Conservation (phyloP, 2,888 invertebrate species). For the Drosophila hawaiiensis region DNA sequence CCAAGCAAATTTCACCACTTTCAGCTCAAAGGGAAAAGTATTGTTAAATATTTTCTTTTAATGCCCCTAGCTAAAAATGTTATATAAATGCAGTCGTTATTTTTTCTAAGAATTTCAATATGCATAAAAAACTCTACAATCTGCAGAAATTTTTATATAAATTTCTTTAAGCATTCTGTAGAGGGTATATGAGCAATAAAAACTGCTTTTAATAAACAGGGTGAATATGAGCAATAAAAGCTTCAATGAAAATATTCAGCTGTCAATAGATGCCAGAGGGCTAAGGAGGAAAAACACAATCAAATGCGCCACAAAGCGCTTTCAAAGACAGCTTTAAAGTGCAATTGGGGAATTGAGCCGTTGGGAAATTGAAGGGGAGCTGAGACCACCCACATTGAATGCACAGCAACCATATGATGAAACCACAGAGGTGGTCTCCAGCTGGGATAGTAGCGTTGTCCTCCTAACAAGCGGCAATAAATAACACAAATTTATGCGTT, state of each 20-base stretch:
- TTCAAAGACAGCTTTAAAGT: conserved; percentile 33
- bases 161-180: neutral
- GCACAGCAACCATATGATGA: conserved; percentile 1
- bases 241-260: neutral
- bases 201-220: neutral
- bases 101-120: neutral
- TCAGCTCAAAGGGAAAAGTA: neutral
- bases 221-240: conserved; percentile 1
- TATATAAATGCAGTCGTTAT: neutral
- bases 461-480: conserved; percentile 52
- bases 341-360: conserved; percentile 10
- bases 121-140: neutral
- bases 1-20: neutral
- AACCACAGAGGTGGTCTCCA: conserved; percentile 1
- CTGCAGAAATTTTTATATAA: neutral
- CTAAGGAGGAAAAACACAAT: conserved; percentile 1
- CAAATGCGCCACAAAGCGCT: conserved; percentile 41
- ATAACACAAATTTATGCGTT: conserved; percentile 76
- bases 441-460: neutral
- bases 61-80: neutral
- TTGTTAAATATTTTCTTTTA: neutral
- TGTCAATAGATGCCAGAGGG: conserved; percentile 3
- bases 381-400: conserved; percentile 6
- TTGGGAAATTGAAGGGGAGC: neutral
- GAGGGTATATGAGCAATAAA: neutral